Base-by-base conservation (phyloP, 2,113 vertebrate genomes). In the Gallinago jamesoni region DNA sequence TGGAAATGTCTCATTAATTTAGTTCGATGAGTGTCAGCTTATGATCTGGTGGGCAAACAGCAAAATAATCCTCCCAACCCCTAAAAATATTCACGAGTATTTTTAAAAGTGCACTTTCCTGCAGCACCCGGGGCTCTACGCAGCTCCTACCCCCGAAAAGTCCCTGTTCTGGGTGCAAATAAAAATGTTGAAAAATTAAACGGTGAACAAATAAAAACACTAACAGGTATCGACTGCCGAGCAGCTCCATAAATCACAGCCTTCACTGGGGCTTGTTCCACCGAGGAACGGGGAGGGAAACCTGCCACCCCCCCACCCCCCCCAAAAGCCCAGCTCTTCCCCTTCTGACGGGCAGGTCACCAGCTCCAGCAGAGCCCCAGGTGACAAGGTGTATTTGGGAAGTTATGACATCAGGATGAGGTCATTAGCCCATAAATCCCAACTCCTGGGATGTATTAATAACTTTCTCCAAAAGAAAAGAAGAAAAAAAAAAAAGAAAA, bases 221-320 rank as follows among this genome's bases (percentile, higher is more conserved):
- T 20, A 35, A 28, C 9, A 37, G 64, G 21, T 17, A 53, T 28
- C 73, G 85, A 96, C 81, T 94, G 86, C 63, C 67, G 85, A 96
- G 92, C 87, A 89, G 80, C 93, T 76, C 93, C 68, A 74, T 91
- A 96, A 96, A 97, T 75, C 95, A 94, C 85, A 88, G 77, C 78
- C 72, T 82, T 94, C 77, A 33, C 68, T 55, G 31, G 93, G 95
- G 95, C 91, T 97, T 55, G 82, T 93, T 94, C 87, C 57, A 35
- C 14, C 5, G 25, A 66, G 68, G 90, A 53, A 11, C 11, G 59
- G 76, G 52, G 67, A 70, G 15, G 20, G 85, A 83, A 48, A 30
- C 14, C 75, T 81, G 62, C 13, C 18, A 53, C 14, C 1, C 35
- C 35, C 35, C 35, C n/a, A n/a, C 25, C 12, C 21, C 37, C 60